phyloP scores from a whole-genome alignment of 1,140 invertebrate species.

The Zaprionus vittiger region DNA sequence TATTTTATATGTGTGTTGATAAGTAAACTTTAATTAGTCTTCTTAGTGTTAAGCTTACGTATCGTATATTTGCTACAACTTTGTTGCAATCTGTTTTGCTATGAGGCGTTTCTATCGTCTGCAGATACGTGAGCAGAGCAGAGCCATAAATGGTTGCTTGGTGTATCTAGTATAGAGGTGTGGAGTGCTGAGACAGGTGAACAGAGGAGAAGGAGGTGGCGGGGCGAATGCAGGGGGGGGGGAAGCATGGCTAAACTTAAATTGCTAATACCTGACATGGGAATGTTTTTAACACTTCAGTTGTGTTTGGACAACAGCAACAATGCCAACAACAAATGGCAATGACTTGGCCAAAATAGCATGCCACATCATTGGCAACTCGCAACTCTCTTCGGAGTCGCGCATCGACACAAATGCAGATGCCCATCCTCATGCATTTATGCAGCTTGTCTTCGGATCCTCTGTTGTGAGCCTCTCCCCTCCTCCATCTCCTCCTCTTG shows the following conservation, averaged over 20 bases:
- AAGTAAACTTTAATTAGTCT: slow-evolving; percentile 16
- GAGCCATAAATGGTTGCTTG: neutral
- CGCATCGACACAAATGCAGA: slow-evolving; percentile 69
- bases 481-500: slow-evolving; percentile 13
- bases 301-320: slow-evolving; percentile 80
- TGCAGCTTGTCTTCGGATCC: slow-evolving; percentile 72
- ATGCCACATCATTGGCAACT: slow-evolving; percentile 60
- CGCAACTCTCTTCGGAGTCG: neutral
- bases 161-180: slow-evolving; percentile 3
- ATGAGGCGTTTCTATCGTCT: slow-evolving; percentile 3
- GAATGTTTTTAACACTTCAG: slow-evolving; percentile 81
- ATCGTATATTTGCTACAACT: neutral
- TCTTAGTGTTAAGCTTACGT: neutral
- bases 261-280: slow-evolving; percentile 82
- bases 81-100: slow-evolving; percentile 17
- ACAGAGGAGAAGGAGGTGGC: neutral
- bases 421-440: slow-evolving; percentile 77
- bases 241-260: slow-evolving; percentile 51
- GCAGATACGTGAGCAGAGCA: slow-evolving; percentile 8
- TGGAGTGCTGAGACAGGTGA: slow-evolving; percentile 5
- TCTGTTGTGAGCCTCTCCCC: neutral
- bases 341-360: slow-evolving; percentile 78
- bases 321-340: slow-evolving; percentile 71
- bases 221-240: neutral
- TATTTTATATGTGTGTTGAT: neutral